Evolutionary conservation across 2,888 invertebrate species (phyloP).

Genomic region (Polyommatus iphigenia): DNA sequence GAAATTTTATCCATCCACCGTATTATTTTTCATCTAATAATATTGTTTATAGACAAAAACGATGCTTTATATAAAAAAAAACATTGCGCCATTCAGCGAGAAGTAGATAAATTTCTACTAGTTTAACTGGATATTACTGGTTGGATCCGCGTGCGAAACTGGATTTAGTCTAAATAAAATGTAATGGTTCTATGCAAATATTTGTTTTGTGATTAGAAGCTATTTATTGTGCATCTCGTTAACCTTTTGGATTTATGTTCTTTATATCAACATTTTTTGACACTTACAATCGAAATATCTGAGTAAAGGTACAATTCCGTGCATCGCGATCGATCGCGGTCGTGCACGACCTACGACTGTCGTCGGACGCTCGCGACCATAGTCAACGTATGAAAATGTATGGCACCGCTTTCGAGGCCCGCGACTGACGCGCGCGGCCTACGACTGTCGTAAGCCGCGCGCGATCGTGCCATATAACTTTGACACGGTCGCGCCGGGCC

Average conservation of each 20-base stretch:
- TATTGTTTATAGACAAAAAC: background rate
- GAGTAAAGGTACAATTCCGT: too few species aligned
- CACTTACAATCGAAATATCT: background rate
- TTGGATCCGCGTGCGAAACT: background rate
- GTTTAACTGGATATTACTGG: background rate
- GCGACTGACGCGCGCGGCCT: too few species aligned
- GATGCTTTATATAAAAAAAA: background rate
- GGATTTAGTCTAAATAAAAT: constrained; percentile 9
- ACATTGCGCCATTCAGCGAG: background rate
- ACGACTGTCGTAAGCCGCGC: too few species aligned
- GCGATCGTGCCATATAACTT: too few species aligned
- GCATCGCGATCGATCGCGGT: too few species aligned
- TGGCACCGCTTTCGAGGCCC: too few species aligned
- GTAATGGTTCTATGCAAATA: background rate
- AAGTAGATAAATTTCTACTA: background rate
- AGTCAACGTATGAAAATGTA: too few species aligned
- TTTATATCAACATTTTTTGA: background rate
- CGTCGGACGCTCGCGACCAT: too few species aligned
- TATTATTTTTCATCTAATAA: background rate
- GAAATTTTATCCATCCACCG: background rate
- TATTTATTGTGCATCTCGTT: background rate
- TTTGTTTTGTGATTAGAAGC: background rate
- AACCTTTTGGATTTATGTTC: background rate
- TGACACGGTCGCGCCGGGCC: too few species aligned
- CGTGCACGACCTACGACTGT: too few species aligned